Percentiles rank a stretch among this genome's conserved stretches.
Evolutionary conservation across 2,797 vertebrate species (phyloP).

Genomic region (Rhincodon typus): DNA sequence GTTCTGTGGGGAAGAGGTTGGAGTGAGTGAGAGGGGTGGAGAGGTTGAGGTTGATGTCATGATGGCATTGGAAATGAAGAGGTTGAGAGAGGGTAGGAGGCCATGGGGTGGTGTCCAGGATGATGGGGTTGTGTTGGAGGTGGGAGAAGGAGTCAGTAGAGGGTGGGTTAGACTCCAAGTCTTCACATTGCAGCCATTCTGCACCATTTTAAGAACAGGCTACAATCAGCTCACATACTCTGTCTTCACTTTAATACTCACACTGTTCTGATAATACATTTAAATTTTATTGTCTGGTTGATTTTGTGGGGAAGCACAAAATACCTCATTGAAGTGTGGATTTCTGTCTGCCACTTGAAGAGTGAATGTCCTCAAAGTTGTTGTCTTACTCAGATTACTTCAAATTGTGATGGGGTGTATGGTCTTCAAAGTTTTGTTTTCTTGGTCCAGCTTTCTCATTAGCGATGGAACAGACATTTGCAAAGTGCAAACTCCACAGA

Average conservation of each 20-base stretch:
- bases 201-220: not conserved
- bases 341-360: not conserved
- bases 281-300: not conserved
- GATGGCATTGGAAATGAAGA: too few relatives aligned
- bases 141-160: too few relatives aligned
- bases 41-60: too few relatives aligned
- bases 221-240: not conserved
- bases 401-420: not conserved
- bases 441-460: not conserved
- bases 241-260: not conserved
- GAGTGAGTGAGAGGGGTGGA: too few relatives aligned
- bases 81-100: too few relatives aligned
- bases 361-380: not conserved
- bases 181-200: not conserved
- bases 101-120: too few relatives aligned
- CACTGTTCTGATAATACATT: not conserved
- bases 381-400: not conserved
- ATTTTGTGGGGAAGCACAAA: not conserved
- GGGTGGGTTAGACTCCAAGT: too few relatives aligned
- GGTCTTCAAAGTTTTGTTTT: not conserved
- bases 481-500: not conserved
- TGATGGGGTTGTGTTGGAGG: too few relatives aligned
- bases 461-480: not conserved
- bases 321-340: not conserved
- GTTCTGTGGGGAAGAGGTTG: too few relatives aligned